Evolutionary conservation across 2,888 invertebrate species (phyloP).

Genomic region (Stictocephala bisonia): DNA sequence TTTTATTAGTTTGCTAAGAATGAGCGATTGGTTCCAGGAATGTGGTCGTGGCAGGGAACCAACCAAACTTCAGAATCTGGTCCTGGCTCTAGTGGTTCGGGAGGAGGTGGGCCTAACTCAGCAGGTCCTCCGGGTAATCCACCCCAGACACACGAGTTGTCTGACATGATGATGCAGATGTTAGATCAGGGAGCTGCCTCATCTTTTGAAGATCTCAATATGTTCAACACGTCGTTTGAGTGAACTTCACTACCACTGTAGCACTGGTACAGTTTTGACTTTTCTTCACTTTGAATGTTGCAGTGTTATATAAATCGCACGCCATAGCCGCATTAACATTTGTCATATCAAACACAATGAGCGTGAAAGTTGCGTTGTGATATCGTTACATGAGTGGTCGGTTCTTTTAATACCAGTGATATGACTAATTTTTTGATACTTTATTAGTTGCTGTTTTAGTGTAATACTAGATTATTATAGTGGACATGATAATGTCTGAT

Average conservation of each 20-base stretch:
- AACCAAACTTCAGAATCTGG: slow-evolving; percentile 63
- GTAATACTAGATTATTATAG: slow-evolving; percentile 35
- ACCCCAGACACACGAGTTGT: slow-evolving; percentile 71
- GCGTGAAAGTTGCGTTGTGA: slow-evolving; percentile 18
- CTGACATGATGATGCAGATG: slow-evolving; percentile 92
- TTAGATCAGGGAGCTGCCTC: slow-evolving; percentile 82
- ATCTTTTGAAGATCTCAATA: slow-evolving; percentile 90
- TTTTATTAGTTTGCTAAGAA: no score
- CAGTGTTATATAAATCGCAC: slow-evolving; percentile 36
- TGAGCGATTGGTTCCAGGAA: slow-evolving; percentile 68
- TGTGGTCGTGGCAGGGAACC: slow-evolving; percentile 81
- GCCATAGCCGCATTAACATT: neutral
- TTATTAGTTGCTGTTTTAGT: slow-evolving; percentile 41
- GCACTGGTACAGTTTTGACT: slow-evolving; percentile 40
- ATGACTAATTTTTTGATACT: slow-evolving; percentile 38
- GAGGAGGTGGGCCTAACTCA: slow-evolving; percentile 59
- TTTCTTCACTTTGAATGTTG: slow-evolving; percentile 32
- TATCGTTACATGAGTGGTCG: no score
- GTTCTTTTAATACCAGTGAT: slow-evolving; percentile 35
- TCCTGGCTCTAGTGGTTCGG: slow-evolving; percentile 67
- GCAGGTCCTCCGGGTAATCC: slow-evolving; percentile 57
- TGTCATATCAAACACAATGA: slow-evolving; percentile 27
- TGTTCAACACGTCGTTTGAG: slow-evolving; percentile 88
- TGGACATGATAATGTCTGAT: slow-evolving; percentile 6
- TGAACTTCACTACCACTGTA: slow-evolving; percentile 59